These are phyloP conservation scores for Sarcophaga rosellei DNA, from an alignment of 2,888 invertebrate genomes.

Conservation along the genomic window DNA sequence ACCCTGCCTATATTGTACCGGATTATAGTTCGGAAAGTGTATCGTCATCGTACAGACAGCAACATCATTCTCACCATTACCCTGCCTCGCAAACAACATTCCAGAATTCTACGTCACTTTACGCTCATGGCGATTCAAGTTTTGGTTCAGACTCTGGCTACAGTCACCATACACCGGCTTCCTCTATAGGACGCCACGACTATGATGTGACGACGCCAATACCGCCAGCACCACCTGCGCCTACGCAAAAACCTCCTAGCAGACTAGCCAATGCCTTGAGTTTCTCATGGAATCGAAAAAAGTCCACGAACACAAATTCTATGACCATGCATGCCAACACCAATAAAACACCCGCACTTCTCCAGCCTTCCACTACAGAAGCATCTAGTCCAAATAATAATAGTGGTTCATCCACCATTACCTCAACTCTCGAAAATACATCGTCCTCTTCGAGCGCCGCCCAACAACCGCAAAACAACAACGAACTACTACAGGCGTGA, in stretches of 20 bases:
- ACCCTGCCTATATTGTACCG: conserved; percentile 75
- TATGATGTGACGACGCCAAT: conserved; percentile 73
- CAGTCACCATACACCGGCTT: conserved; percentile 84
- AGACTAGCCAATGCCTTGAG: conserved; percentile 77
- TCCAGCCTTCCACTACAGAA: conserved; percentile 64
- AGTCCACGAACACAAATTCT: conserved; percentile 62
- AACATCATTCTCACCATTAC: conserved; percentile 54
- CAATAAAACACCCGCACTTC: conserved; percentile 49
- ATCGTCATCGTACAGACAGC: conserved; percentile 60
- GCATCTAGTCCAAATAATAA: conserved; percentile 78
- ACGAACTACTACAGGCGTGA: conserved; percentile 70
- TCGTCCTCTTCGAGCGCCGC: conserved; percentile 65
- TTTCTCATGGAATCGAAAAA: conserved; percentile 76
- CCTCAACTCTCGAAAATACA: conserved; percentile 74
- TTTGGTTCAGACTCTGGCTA: conserved; percentile 93
- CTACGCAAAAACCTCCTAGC: conserved; percentile 71
- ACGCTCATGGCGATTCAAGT: conserved; percentile 87
- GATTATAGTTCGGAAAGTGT: conserved; percentile 71
- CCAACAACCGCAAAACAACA: conserved; percentile 60
- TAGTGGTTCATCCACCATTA: conserved; percentile 74
- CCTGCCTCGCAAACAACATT: conserved; percentile 64
- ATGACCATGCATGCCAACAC: conserved; percentile 58
- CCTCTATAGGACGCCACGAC: conserved; percentile 78
- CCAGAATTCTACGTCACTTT: conserved; percentile 81
- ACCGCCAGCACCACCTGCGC: conserved; percentile 69